These are phyloP conservation scores for Oryzias celebensis DNA, from an alignment of 2,113 vertebrate species.

Conservation along the genomic window DNA sequence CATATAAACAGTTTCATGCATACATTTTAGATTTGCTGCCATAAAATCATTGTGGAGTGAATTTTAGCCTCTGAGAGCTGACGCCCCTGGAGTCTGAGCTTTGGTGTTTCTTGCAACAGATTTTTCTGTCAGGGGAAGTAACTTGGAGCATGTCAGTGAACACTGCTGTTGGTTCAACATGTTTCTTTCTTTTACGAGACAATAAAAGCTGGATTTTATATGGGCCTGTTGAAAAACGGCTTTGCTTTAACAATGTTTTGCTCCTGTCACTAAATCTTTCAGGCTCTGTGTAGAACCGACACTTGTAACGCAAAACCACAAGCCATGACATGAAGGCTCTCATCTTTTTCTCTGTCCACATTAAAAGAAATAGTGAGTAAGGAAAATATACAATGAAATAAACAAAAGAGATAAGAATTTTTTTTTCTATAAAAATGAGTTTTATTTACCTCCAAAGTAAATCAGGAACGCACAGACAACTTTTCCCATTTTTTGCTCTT, in stretches of 20 bases:
- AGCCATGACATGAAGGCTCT: conserved; percentile 66
- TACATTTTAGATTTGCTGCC: conserved; percentile 60
- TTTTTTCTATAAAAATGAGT: conserved; percentile 35
- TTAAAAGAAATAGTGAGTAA: conserved; percentile 59
- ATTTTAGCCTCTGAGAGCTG: conserved; percentile 54
- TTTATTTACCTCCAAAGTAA: background rate
- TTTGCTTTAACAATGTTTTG: conserved; percentile 79
- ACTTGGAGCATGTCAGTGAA: conserved; percentile 67
- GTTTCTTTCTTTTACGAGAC: conserved; percentile 77
- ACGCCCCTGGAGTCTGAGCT: conserved; percentile 31
- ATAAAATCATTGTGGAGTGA: conserved; percentile 60
- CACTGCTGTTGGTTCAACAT: conserved; percentile 71
- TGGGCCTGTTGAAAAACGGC: conserved; percentile 74
- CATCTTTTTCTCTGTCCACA: conserved; percentile 51
- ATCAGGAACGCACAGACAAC: no score
- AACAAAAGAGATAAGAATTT: background rate
- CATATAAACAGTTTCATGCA: conserved; percentile 69
- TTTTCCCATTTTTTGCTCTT: no score
- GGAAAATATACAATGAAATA: conserved; percentile 9
- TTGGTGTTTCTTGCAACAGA: conserved; percentile 40
- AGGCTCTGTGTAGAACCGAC: conserved; percentile 61
- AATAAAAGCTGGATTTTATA: conserved; percentile 80
- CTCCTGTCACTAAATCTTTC: conserved; percentile 77
- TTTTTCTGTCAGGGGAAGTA: conserved; percentile 68
- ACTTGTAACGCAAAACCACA: conserved; percentile 63